These are phyloP conservation scores for Watsonalla cultraria DNA, from an alignment of 2,888 invertebrate species.

Conservation along the genomic window DNA sequence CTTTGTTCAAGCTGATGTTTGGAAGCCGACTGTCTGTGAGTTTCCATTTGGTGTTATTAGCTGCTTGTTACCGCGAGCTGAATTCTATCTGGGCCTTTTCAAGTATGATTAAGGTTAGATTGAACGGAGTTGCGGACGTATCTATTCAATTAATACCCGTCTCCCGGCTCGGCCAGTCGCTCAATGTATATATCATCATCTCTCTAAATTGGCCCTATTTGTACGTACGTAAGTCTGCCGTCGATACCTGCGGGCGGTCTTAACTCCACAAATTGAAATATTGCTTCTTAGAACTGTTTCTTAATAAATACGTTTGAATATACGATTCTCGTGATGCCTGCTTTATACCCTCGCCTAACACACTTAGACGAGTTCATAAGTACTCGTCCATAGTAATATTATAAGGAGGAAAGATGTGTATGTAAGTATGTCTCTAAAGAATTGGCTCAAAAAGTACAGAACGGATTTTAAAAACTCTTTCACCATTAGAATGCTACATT, in stretches of 20 bases:
- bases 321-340: too few species aligned
- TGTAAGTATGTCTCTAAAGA: too few species aligned
- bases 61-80: constrained; percentile 46
- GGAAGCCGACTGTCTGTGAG: too few species aligned
- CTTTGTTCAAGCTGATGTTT: too few species aligned
- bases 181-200: constrained; percentile 64
- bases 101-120: constrained; percentile 71
- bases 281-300: constrained; percentile 24
- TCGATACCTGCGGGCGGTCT: constrained; percentile 29
- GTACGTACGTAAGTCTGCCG: constrained; percentile 36
- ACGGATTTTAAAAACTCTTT: too few species aligned
- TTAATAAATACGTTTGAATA: neutral
- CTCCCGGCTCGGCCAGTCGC: constrained; percentile 51
- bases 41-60: constrained; percentile 34
- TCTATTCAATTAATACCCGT: constrained; percentile 73
- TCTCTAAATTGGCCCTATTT: constrained; percentile 62
- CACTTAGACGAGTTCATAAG: too few species aligned
- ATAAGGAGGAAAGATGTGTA: too few species aligned
- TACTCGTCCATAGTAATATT: too few species aligned
- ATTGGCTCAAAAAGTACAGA: too few species aligned
- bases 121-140: constrained; percentile 69
- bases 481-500: too few species aligned
- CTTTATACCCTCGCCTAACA: too few species aligned
- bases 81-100: constrained; percentile 63
- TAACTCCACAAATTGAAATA: constrained; percentile 49